Evolutionary conservation across 2,797 vertebrate genomes (phyloP).

Genomic region (Clamator glandarius): DNA sequence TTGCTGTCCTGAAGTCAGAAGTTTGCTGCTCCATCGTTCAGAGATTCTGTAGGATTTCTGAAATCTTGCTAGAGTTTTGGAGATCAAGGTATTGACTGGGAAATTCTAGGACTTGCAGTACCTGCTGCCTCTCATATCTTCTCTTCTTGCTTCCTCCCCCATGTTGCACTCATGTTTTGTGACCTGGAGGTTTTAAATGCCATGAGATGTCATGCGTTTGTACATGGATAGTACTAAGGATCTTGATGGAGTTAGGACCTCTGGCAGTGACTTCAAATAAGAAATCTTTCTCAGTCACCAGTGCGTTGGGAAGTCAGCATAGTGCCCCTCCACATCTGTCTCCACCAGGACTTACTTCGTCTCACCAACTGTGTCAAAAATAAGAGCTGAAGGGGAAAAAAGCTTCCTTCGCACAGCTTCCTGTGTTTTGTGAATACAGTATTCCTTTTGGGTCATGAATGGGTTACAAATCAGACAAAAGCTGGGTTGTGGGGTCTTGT

Average conservation of each 20-base stretch:
- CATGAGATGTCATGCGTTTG: not conserved
- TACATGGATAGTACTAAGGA: not conserved
- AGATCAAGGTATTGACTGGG: not conserved
- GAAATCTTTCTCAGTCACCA: not conserved
- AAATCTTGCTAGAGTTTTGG: not conserved
- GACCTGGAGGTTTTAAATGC: not conserved
- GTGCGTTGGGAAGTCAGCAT: not conserved
- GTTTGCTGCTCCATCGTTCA: not conserved
- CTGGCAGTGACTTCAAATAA: not conserved
- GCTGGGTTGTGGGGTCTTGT: not conserved
- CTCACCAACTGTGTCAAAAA: not conserved
- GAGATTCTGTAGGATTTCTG: not conserved
- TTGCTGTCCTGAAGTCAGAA: not conserved
- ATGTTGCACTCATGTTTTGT: not conserved
- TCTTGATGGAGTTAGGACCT: not conserved
- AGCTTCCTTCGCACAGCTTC: not conserved
- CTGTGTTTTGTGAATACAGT: conserved; percentile 27
- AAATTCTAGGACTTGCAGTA: not conserved
- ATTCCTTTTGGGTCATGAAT: conserved; percentile 46
- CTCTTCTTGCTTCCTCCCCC: not conserved
- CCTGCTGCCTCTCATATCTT: not conserved
- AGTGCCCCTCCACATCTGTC: not conserved
- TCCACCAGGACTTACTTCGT: not conserved
- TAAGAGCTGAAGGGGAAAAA: not conserved
- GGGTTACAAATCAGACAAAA: conserved; percentile 50